Evolutionary conservation across 2,113 vertebrate species (phyloP).

Genomic region (Gopherus evgoodei): DNA sequence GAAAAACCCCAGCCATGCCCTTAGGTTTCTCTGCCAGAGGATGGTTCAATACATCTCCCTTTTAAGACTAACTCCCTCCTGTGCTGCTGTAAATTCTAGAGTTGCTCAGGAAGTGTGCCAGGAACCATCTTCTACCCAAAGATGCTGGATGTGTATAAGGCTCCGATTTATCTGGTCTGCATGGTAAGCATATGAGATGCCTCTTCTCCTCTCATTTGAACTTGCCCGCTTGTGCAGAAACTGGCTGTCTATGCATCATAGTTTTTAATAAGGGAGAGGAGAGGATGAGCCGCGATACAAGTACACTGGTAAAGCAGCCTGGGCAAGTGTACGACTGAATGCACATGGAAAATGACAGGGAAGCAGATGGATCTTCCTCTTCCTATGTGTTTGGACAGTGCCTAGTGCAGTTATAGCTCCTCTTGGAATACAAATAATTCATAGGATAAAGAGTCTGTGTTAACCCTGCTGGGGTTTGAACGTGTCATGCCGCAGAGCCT

Average conservation of each 20-base stretch:
- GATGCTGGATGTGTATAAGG: fast-evolving
- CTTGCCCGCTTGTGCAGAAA: not conserved
- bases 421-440: not conserved
- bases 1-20: not conserved
- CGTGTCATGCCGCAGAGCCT: not conserved
- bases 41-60: fast-evolving
- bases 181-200: not conserved
- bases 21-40: not conserved
- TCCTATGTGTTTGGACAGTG: not conserved
- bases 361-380: not conserved
- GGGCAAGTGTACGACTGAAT: not conserved
- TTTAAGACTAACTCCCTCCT: not conserved
- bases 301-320: not conserved
- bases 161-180: not conserved
- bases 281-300: not conserved
- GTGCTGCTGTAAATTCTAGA: not conserved
- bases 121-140: not conserved
- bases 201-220: not conserved
- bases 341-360: not conserved
- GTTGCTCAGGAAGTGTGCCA: not conserved
- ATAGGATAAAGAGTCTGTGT: not conserved
- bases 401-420: not conserved
- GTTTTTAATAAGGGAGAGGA: not conserved
- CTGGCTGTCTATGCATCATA: not conserved
- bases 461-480: not conserved